Conservation (phyloP, 1,140 invertebrate species). For the Leptopilina clavipes region DNA sequence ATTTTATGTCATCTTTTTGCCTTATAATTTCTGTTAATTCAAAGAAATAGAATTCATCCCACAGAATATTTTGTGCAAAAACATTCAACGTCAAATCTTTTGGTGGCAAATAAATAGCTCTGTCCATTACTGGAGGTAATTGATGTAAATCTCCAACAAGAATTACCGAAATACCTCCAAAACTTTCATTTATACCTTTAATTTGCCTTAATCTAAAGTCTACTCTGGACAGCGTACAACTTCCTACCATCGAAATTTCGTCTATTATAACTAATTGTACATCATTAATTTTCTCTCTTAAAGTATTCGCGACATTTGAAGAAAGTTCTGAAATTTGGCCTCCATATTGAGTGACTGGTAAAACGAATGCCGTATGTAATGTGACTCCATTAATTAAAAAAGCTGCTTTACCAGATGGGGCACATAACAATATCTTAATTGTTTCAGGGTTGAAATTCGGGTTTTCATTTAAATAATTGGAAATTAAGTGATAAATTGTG, state of each 20-base stretch:
- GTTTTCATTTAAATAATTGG: no score
- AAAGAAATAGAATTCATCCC: conserved; percentile 49
- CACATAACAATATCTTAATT: conserved; percentile 51
- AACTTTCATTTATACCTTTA: no score
- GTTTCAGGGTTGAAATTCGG: conserved; percentile 35
- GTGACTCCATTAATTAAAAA: conserved; percentile 42
- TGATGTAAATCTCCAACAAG: no score
- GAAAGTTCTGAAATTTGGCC: conserved; percentile 44
- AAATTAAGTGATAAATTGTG: no score
- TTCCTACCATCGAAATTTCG: conserved; percentile 67
- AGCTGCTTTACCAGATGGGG: conserved; percentile 38
- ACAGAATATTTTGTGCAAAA: conserved; percentile 42
- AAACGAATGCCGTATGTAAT: conserved; percentile 54
- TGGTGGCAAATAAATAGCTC: not conserved
- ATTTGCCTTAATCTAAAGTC: conserved; percentile 36
- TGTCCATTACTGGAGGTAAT: not conserved
- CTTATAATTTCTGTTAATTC: conserved; percentile 56
- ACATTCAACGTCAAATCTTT: conserved; percentile 40
- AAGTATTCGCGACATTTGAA: conserved; percentile 46
- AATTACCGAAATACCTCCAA: no score
- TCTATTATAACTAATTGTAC: conserved; percentile 65
- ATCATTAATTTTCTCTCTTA: conserved; percentile 49
- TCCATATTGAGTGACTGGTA: conserved; percentile 53
- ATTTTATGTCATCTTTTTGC: conserved; percentile 50
- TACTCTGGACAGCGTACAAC: conserved; percentile 51